Evolutionary conservation across 2,113 vertebrate genomes (phyloP), one percentile per base, ranked within the genome.

Genomic region (Cavia aperea): DNA sequence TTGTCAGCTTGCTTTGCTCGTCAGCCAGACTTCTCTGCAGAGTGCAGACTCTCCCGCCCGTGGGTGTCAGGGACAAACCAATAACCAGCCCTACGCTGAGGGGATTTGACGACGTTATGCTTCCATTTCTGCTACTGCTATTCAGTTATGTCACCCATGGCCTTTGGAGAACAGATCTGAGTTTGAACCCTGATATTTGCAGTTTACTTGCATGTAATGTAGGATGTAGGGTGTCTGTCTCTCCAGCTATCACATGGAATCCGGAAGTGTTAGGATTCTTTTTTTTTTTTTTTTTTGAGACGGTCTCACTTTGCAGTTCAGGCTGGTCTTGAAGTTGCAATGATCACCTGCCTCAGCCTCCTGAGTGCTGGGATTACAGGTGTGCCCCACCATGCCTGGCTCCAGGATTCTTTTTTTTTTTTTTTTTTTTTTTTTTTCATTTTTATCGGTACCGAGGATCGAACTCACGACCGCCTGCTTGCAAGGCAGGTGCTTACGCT

Each of bases 131-230:
- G 79, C 66, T 6, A 70, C 54, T 39, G 10, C 82, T 82, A 10
- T 43, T 70, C 86, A 81, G 11, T 88, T 81, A 81, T 10, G 9
- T 78, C 43, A 51, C 0, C 1, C 10, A 16, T 46, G 54, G 14
- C 31, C 88, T 88, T 92, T 93, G 51, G 75, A 49, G 54, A 72
- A 63, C 66, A 70, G 58, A 79, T 51, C 12, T 2, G 39, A 84
- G 79, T 86, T 60, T 82, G 72, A 54, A 90, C 82, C 31, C 89
- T 33, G 24, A 66, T 88, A 78, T 92, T 86, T 77, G 54, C 73
- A 19, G 1, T 49, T 13, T 24, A 70, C 36, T 82, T 3, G 9
- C 21, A 12, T 7, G 8, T 78, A 51, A 66, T 62, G 0, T 7
- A 21, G 11, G 78, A 62, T 66, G 19, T 39, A 39, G 39, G 39